Percentiles rank a stretch among this genome's conserved stretches.
Evolutionary conservation across 2,888 invertebrate genomes (phyloP).

Genomic region (Cetonia aurata): DNA sequence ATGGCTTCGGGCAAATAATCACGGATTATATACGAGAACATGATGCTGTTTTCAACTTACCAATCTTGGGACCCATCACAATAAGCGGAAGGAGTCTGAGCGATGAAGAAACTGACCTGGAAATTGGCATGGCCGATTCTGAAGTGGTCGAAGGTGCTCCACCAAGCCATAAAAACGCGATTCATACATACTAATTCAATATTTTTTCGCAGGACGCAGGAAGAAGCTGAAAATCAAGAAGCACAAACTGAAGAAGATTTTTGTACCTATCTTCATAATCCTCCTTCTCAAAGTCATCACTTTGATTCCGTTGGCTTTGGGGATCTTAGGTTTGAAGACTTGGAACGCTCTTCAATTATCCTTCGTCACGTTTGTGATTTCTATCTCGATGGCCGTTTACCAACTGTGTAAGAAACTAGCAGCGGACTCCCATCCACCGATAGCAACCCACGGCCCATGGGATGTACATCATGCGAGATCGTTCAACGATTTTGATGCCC

Average conservation of each 20-base stretch:
- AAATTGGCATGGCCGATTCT: constrained; percentile 67
- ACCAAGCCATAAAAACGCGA: too few species aligned
- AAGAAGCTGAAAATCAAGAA: constrained; percentile 41
- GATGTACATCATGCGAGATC: constrained; percentile 63
- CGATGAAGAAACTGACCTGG: constrained; percentile 81
- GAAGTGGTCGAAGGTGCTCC: too few species aligned
- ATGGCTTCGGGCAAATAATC: constrained; percentile 75
- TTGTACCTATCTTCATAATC: constrained; percentile 85
- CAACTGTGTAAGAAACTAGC: constrained; percentile 89
- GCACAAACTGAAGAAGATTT: constrained; percentile 82
- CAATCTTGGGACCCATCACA: constrained; percentile 79
- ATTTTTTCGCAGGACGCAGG: constrained; percentile 38
- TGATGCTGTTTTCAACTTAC: constrained; percentile 82
- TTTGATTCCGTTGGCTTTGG: constrained; percentile 85
- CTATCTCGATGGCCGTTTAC: constrained; percentile 86
- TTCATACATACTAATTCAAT: neutral
- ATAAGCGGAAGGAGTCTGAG: constrained; percentile 82
- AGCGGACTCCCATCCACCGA: constrained; percentile 73
- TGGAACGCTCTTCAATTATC: constrained; percentile 90
- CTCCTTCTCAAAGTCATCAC: constrained; percentile 88
- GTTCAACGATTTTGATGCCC: constrained; percentile 70
- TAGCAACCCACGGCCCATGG: constrained; percentile 68
- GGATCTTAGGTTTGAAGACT: constrained; percentile 86
- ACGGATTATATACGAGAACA: constrained; percentile 80
- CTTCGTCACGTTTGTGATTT: constrained; percentile 88